These are phyloP conservation scores for Sardina pilchardus DNA, from an alignment of 2,113 vertebrate species.

Conservation along the genomic window DNA sequence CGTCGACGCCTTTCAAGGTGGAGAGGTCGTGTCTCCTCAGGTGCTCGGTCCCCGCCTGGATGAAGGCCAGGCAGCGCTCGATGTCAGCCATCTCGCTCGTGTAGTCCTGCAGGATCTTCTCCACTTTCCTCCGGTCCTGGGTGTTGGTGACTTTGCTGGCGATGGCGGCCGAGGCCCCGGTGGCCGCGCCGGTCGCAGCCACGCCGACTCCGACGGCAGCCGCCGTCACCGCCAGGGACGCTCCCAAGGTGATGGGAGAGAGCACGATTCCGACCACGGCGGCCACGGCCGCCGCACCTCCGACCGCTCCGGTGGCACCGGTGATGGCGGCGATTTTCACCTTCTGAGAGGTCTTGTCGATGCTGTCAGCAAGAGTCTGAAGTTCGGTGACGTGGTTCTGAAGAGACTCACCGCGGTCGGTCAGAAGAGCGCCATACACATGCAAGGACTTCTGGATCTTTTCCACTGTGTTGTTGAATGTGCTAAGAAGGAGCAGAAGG, in stretches of 20 bases:
- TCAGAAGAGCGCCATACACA: too few relatives aligned
- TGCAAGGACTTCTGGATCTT: too few relatives aligned
- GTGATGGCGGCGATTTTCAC: constrained; percentile 60
- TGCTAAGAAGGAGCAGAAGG: too few relatives aligned
- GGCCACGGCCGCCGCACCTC: constrained; percentile 41
- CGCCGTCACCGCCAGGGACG: constrained; percentile 52
- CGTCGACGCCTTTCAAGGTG: not conserved
- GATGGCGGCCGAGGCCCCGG: constrained; percentile 60
- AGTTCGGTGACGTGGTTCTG: constrained; percentile 41
- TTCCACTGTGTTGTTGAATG: too few relatives aligned
- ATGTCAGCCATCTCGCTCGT: not conserved
- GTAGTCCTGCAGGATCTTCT: constrained; percentile 32
- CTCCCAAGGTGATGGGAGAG: constrained; percentile 57
- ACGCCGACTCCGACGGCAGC: constrained; percentile 49
- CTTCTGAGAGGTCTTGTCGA: constrained; percentile 48
- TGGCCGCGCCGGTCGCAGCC: constrained; percentile 56
- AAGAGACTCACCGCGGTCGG: constrained; percentile 17
- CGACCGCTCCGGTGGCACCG: constrained; percentile 55
- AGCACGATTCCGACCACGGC: constrained; percentile 60
- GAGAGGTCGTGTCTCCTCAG: constrained; percentile 14
- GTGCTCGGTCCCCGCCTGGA: constrained; percentile 33
- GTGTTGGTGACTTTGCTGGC: constrained; percentile 43
- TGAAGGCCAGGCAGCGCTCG: constrained; percentile 34
- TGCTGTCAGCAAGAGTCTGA: constrained; percentile 41
- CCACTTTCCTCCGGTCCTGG: constrained; percentile 49